phyloP scores from a whole-genome alignment of 2,888 invertebrate genomes.

The Frankliniella intonsa region DNA sequence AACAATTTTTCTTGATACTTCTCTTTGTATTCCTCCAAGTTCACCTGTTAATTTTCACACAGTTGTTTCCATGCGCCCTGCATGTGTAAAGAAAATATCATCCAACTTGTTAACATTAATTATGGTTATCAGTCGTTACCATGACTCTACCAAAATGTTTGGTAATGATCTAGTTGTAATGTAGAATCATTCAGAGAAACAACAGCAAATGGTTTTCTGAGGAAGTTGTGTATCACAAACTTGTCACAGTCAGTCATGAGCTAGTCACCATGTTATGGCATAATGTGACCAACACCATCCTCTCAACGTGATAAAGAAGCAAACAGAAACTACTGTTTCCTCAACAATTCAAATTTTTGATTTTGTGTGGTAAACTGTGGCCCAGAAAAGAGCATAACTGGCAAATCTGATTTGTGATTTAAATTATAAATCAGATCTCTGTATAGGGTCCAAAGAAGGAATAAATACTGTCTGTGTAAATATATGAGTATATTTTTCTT shows the following conservation, averaged over 20 bases:
- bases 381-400: slow-evolving; percentile 2
- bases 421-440: slow-evolving; percentile 9
- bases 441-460: slow-evolving; percentile 26
- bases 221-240: slow-evolving; percentile 17
- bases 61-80: slow-evolving; percentile 22
- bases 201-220: slow-evolving; percentile 17
- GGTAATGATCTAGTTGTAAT: slow-evolving; percentile 17
- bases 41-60: slow-evolving; percentile 26
- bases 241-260: slow-evolving; percentile 12
- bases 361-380: slow-evolving; percentile 18
- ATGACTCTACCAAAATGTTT: slow-evolving; percentile 20
- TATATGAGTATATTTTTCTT: background rate
- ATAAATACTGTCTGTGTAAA: slow-evolving; percentile 26
- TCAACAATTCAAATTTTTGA: slow-evolving; percentile 17
- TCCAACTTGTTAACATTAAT: slow-evolving; percentile 25
- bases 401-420: slow-evolving; percentile 21
- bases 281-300: slow-evolving; percentile 15
- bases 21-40: slow-evolving; percentile 17
- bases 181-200: slow-evolving; percentile 5
- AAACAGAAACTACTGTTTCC: slow-evolving; percentile 4
- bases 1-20: background rate
- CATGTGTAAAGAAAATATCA: slow-evolving; percentile 12
- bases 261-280: slow-evolving; percentile 24
- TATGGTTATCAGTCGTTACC: slow-evolving; percentile 22
- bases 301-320: slow-evolving; percentile 13